These are phyloP conservation scores for Saturnia japonica DNA, from an alignment of 2,888 invertebrate genomes.

Conservation along the genomic window DNA sequence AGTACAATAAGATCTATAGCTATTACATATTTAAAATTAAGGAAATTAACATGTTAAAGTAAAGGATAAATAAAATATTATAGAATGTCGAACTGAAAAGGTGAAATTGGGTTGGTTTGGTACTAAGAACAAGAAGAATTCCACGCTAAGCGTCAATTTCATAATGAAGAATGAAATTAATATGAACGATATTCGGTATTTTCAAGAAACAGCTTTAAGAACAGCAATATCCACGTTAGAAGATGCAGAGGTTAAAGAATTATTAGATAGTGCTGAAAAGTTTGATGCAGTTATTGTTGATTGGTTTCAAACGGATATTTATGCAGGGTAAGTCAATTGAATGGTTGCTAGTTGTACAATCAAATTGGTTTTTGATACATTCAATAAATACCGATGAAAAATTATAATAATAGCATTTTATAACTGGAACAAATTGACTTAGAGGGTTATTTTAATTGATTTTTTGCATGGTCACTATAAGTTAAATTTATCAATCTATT, in stretches of 20 bases:
- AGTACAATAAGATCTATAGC: too few species aligned
- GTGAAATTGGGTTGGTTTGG: conserved; percentile 10
- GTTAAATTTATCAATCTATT: too few species aligned
- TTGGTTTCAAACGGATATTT: conserved; percentile 48
- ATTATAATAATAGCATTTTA: too few species aligned
- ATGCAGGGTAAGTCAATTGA: conserved; percentile 44
- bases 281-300: conserved; percentile 51
- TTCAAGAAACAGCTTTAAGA: conserved; percentile 30
- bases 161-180: conserved; percentile 28
- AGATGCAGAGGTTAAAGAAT: conserved; percentile 36
- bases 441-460: too few species aligned
- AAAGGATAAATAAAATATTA: not conserved
- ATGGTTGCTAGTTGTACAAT: not conserved
- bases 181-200: conserved; percentile 24
- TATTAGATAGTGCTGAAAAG: conserved; percentile 42
- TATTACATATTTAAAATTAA: too few species aligned
- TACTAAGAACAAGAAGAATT: not conserved
- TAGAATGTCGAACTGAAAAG: conserved; percentile 2
- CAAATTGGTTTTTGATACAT: not conserved
- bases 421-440: too few species aligned
- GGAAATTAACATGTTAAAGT: not conserved
- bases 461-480: too few species aligned
- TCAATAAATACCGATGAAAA: too few species aligned
- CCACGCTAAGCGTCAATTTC: conserved; percentile 15
- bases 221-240: conserved; percentile 28